These are phyloP conservation scores for Biston stratarius DNA, from an alignment of 2,888 invertebrate genomes.

Conservation along the genomic window DNA sequence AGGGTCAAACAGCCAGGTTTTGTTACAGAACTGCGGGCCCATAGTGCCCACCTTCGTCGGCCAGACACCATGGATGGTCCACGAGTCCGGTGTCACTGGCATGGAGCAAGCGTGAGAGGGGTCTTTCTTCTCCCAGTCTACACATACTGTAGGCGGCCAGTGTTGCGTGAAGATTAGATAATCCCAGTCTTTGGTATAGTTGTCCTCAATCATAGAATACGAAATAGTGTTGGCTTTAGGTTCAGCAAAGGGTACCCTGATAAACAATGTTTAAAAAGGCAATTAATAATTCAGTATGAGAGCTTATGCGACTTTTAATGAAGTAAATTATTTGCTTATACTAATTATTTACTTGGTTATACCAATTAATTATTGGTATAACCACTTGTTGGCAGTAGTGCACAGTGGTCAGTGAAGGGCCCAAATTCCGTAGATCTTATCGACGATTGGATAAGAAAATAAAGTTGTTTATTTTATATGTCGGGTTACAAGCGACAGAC, in stretches of 20 bases:
- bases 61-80: conserved; percentile 95
- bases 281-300: no score
- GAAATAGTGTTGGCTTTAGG: background rate
- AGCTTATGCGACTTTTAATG: no score
- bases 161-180: conserved; percentile 92
- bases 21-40: conserved; percentile 91
- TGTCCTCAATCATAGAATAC: background rate
- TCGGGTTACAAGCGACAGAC: no score
- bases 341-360: no score
- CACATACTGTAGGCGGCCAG: conserved; percentile 90
- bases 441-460: no score
- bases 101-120: conserved; percentile 87
- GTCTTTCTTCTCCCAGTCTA: conserved; percentile 88
- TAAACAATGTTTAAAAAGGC: background rate
- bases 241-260: conserved; percentile 19
- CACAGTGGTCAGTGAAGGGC: no score
- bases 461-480: no score
- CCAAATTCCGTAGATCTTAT: no score
- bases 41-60: conserved; percentile 89
- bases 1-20: conserved; percentile 88
- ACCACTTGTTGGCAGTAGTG: no score
- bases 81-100: conserved; percentile 87
- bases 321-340: no score
- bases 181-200: conserved; percentile 87
- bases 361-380: no score